These are phyloP conservation scores for Peromyscus leucopus DNA, from an alignment of 2,113 vertebrate species.

Conservation along the genomic window DNA sequence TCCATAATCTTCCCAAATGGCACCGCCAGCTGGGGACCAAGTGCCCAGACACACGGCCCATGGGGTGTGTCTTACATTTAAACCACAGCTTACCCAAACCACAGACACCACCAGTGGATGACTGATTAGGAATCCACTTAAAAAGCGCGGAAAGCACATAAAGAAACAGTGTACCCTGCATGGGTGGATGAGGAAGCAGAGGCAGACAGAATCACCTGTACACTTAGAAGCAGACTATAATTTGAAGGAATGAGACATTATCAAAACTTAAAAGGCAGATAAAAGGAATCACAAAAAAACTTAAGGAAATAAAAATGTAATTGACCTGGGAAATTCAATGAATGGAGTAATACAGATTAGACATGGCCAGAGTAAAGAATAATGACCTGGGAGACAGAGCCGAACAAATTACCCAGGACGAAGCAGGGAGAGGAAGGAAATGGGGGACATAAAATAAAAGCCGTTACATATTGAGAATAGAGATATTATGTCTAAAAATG, in stretches of 20 bases:
- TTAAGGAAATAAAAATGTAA: constrained; percentile 44
- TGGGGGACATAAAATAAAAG: background rate
- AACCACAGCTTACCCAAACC: background rate
- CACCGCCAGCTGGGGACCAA: background rate
- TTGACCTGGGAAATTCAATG: constrained; percentile 2
- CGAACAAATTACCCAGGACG: background rate
- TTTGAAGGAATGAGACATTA: background rate
- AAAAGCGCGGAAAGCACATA: background rate
- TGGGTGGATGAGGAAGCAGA: background rate
- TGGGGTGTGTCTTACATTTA: background rate
- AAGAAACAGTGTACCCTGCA: background rate
- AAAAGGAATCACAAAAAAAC: constrained; percentile 35
- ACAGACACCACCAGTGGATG: background rate
- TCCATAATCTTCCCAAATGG: background rate
- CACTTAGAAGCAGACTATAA: background rate
- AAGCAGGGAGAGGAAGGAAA: background rate
- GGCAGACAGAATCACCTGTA: background rate
- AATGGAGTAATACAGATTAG: constrained; percentile 6
- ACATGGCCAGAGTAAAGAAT: background rate
- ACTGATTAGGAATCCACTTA: background rate
- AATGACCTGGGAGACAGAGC: background rate
- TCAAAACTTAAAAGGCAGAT: constrained; percentile 30
- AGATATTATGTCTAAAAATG: background rate
- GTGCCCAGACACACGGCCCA: background rate
- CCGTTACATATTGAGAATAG: background rate